Base-by-base conservation (phyloP, 2,888 invertebrate species). In the Trachelus stipa region DNA sequence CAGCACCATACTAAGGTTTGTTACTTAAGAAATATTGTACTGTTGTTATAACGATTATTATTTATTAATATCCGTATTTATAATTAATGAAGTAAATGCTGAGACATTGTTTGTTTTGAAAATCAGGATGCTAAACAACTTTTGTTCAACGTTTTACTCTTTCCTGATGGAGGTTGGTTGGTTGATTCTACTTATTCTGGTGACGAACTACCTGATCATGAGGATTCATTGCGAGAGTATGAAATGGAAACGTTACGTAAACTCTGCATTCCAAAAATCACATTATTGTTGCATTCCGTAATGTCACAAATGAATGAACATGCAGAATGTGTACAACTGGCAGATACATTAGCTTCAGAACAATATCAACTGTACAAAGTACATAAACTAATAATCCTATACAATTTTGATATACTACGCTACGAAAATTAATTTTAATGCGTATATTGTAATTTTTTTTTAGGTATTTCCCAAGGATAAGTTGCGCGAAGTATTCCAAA, bases 91-190 rank as follows among this genome's bases (percentile, higher is more conserved):
- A 37, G 12, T 37, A 15, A 40, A 4, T 4, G 4, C 15, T 15
- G 15, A 15, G 15, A 40, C 4, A 69, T 33, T 69, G 12, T 31
- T 33, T 71, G 12, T 71, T 71, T 34, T 71, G 33, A 34, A 71
- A 31, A 33, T 31, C 87, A 93, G 95, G 95, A 94, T 78, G 96
- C 97, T 0, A 96, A 96, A 85, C 95, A 95, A 81, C 93, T 96
- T 76, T 92, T 98, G 11, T 97, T 96, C 91, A 98, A 98, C 91
- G 96, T 98, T 0, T 90, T 98, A 68, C 91, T 97, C 12, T 98
- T 98, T 89, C 97, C 98, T 4, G 96, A 97, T 85, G 96, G 95
- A 35, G 98, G 98, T 9, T 98, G 98, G 98, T 93, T 98, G 79
- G 94, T 95, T 73, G 98, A 98, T 89, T 93, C 94, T 30, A 93